phyloP scores from a whole-genome alignment of 1,140 invertebrate species.

The Hyles euphorbiae region DNA sequence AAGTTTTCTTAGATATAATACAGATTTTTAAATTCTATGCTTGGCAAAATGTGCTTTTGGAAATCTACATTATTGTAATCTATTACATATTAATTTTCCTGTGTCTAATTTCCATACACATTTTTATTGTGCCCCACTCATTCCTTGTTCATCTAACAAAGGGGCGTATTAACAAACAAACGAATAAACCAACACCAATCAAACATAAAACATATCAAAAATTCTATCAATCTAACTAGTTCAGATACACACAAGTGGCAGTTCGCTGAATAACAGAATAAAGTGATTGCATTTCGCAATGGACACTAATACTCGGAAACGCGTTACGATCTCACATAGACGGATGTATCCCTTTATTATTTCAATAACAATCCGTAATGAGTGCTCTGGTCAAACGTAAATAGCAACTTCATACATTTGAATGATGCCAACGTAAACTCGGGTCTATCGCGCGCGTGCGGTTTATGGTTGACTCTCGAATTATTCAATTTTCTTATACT shows the following conservation, averaged over 20 bases:
- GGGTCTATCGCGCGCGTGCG: constrained; percentile 45
- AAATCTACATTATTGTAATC: too few relatives aligned
- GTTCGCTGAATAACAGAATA: constrained; percentile 65
- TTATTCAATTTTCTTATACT: too few relatives aligned
- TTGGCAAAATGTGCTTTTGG: too few relatives aligned
- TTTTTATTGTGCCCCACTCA: too few relatives aligned
- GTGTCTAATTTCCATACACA: too few relatives aligned
- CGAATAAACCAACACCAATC: too few relatives aligned
- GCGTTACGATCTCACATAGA: constrained; percentile 56
- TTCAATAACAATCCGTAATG: constrained; percentile 74
- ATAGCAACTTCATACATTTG: constrained; percentile 71
- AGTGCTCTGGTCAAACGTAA: constrained; percentile 72
- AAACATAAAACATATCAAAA: constrained; percentile 29
- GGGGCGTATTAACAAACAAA: neutral
- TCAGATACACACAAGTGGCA: constrained; percentile 63
- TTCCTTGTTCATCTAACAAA: constrained; percentile 3
- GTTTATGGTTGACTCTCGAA: constrained; percentile 28
- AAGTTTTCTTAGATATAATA: too few relatives aligned
- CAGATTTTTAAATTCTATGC: too few relatives aligned
- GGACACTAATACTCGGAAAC: constrained; percentile 55
- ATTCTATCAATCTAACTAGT: constrained; percentile 50
- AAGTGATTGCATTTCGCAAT: constrained; percentile 66
- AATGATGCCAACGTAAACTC: constrained; percentile 72
- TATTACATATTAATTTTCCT: too few relatives aligned
- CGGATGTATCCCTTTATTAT: constrained; percentile 70